phyloP scores from a whole-genome alignment of 2,888 invertebrate species.

The Epicampocera succincta region DNA sequence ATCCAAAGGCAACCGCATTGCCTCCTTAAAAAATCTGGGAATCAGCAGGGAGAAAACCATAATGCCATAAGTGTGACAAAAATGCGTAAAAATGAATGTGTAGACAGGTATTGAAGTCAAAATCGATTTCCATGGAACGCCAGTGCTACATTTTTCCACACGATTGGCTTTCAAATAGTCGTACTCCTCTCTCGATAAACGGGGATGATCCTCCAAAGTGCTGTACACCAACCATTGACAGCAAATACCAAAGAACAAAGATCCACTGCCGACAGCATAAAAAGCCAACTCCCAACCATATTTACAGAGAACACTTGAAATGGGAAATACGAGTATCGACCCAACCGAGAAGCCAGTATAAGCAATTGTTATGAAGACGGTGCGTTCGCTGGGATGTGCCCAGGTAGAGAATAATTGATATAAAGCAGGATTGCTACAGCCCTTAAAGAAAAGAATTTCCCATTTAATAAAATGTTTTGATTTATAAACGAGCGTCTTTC shows the following conservation, averaged over 20 bases:
- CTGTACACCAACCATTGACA: constrained; percentile 82
- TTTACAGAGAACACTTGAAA: constrained; percentile 84
- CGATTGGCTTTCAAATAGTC: constrained; percentile 73
- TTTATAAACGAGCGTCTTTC: background rate
- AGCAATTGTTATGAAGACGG: constrained; percentile 80
- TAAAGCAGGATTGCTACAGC: constrained; percentile 78
- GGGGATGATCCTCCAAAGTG: constrained; percentile 83
- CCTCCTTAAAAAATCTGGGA: constrained; percentile 82
- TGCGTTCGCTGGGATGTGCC: constrained; percentile 81
- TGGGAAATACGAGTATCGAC: constrained; percentile 83
- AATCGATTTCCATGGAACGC: constrained; percentile 82
- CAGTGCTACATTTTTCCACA: constrained; percentile 69
- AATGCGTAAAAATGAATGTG: constrained; percentile 82
- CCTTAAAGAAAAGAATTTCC: constrained; percentile 72
- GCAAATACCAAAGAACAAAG: constrained; percentile 75
- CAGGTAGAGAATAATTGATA: constrained; percentile 80
- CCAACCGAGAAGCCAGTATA: constrained; percentile 82
- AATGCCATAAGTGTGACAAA: constrained; percentile 82
- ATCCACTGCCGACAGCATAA: constrained; percentile 82
- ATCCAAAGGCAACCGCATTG: constrained; percentile 80
- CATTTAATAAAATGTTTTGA: background rate
- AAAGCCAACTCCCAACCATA: constrained; percentile 85
- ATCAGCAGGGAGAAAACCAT: constrained; percentile 79
- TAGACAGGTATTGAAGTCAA: constrained; percentile 81
- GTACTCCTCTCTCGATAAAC: constrained; percentile 82